Evolutionary conservation across 1,140 invertebrate genomes (phyloP), one percentile per base, ranked within the genome.

Genomic region (Cotesia vestalis): DNA sequence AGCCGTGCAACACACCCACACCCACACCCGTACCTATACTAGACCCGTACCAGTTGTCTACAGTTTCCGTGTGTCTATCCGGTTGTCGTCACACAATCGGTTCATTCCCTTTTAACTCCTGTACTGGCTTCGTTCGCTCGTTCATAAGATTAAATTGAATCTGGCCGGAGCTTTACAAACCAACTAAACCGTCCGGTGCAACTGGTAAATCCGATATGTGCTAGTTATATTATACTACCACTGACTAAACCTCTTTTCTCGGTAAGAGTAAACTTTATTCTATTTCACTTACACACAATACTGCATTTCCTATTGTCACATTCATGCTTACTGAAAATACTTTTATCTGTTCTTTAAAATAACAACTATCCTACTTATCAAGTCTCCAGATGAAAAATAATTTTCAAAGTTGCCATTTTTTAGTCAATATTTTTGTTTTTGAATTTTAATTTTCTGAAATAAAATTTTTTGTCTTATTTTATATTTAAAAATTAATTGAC

Each of bases 91-190:
- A 51, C 17, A 66, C 72, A 73, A 73, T 69, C 38, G 51, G 60
- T 62, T 52, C 14, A 55, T 68, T 71, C 38, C 53, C 67, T 60
- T 71, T 71, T 46, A 63, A 35, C 63, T 53, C 20, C 17, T 59
- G 20, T 53, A 12, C 17, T 59, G 20, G 20, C 20, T 40, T 62
- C 17, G 53, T 69, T 59, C 55, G 34, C 52, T 71, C 66, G 69
- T 61, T 73, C 72, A 55, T 62, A 72, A 76, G 77, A 79, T 81
- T 79, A 84, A 81, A 83, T 83, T 83, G 76, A 80, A 83, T 82
- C 71, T 77, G 70, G 69, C 69, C 72, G 34, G 40, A 61, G 76
- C 77, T 77, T 75, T 71, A 46, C 40, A 46, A 46, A 46, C 40
- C 40, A 46, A 46, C 46, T 46, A 11, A n/a, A 73, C 60, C 72